phyloP scores from a whole-genome alignment of 2,797 vertebrate genomes.

The Microtus obscurus region DNA sequence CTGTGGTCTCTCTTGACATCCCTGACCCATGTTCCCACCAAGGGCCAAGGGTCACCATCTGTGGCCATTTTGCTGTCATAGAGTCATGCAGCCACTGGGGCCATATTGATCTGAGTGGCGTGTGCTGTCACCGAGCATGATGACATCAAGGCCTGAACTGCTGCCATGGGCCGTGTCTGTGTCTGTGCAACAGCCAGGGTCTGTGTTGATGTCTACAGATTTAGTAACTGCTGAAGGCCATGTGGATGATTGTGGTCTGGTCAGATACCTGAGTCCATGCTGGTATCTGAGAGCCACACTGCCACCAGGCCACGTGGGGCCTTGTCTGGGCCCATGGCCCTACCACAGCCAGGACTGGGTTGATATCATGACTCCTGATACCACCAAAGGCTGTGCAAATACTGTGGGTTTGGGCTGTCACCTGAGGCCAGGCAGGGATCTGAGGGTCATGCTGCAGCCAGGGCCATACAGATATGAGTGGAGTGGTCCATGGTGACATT shows the following conservation, averaged over 20 bases:
- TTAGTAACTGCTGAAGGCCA: neutral
- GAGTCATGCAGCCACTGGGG: neutral
- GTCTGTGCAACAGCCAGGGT: neutral
- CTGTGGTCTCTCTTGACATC: neutral
- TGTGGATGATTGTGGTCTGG: neutral
- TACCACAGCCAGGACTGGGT: neutral
- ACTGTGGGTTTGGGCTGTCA: neutral
- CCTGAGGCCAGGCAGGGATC: neutral
- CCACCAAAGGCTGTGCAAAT: neutral
- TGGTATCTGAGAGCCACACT: neutral
- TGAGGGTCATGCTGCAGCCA: neutral
- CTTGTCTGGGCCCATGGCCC: neutral
- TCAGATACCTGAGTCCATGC: neutral
- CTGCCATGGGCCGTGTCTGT: neutral
- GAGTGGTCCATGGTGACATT: neutral
- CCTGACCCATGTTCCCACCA: neutral
- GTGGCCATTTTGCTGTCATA: neutral
- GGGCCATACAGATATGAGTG: neutral
- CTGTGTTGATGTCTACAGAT: neutral
- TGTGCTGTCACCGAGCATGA: neutral
- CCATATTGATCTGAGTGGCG: neutral
- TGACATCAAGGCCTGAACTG: neutral
- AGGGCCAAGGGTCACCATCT: neutral
- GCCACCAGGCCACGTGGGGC: neutral
- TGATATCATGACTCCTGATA: neutral